Percentiles rank a stretch among this genome's conserved stretches.
phyloP scores from a whole-genome alignment of 2,113 vertebrate species.

The Calyptomena viridis region DNA sequence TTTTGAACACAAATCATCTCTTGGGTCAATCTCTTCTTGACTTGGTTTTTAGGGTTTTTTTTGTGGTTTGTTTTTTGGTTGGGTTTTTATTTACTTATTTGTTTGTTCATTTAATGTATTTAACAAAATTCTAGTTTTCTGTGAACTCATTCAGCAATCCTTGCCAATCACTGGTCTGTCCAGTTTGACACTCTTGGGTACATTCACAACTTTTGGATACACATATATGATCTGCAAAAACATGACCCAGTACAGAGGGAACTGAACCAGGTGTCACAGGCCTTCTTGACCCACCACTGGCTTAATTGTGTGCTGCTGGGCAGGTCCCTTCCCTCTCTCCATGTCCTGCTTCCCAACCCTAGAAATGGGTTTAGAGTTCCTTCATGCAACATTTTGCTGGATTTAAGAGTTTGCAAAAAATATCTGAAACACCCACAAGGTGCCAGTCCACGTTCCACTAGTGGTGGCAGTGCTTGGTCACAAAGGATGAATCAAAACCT shows the following conservation, averaged over 20 bases:
- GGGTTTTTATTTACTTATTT: no score
- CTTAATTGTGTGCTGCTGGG: neutral
- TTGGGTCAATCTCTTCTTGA: neutral
- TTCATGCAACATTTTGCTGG: neutral
- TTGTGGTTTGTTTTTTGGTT: neutral
- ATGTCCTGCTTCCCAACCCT: neutral
- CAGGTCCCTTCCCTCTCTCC: neutral
- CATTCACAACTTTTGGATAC: neutral
- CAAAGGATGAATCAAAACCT: neutral
- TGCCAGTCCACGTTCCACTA: neutral
- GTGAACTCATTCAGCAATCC: neutral
- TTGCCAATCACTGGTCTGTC: neutral
- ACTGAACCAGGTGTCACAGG: neutral
- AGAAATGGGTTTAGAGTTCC: neutral
- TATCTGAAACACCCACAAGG: neutral
- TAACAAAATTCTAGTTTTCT: neutral
- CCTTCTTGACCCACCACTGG: neutral
- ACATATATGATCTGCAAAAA: neutral
- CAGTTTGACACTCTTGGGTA: neutral
- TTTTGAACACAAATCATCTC: neutral
- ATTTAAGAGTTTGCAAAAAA: neutral
- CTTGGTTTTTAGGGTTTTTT: neutral
- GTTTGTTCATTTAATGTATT: neutral
- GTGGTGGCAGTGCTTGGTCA: neutral
- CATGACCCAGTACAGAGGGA: neutral